Conservation (phyloP, 1,140 invertebrate species). For the Halyomorpha halys region DNA sequence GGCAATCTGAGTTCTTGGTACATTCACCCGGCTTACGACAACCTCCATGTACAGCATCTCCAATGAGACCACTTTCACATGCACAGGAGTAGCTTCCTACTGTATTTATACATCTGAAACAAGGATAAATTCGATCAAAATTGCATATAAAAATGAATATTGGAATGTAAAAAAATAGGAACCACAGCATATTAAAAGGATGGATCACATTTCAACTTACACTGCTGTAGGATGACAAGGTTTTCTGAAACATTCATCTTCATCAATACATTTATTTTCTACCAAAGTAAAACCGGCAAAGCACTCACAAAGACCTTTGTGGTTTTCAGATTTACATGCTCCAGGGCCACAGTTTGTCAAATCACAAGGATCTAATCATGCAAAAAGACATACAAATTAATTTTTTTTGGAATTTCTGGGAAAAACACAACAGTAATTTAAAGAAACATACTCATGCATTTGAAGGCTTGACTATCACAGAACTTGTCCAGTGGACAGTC, state of each 20-base stretch:
- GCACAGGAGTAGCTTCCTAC: conserved; percentile 62
- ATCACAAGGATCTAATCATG: conserved; percentile 58
- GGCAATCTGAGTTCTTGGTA: conserved; percentile 66
- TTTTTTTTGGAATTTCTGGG: no score
- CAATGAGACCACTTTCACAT: conserved; percentile 67
- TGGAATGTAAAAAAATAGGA: not conserved
- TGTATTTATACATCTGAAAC: conserved; percentile 56
- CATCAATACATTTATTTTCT: conserved; percentile 61
- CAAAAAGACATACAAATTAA: no score
- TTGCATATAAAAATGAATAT: not conserved
- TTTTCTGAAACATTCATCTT: conserved; percentile 63
- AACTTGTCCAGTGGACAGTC: conserved; percentile 64
- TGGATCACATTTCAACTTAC: conserved; percentile 35
- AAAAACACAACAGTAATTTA: not conserved
- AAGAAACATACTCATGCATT: conserved; percentile 54
- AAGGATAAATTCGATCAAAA: not conserved
- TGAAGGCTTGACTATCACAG: conserved; percentile 61
- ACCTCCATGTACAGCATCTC: conserved; percentile 54
- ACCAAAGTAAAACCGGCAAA: conserved; percentile 53
- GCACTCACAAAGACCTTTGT: conserved; percentile 62
- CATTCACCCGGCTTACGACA: conserved; percentile 72
- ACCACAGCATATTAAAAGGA: not conserved
- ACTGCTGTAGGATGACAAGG: conserved; percentile 68
- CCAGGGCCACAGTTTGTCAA: conserved; percentile 61
- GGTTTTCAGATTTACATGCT: conserved; percentile 54